Evolutionary conservation across 2,797 vertebrate species (phyloP).

Genomic region (Muscicapa striata): DNA sequence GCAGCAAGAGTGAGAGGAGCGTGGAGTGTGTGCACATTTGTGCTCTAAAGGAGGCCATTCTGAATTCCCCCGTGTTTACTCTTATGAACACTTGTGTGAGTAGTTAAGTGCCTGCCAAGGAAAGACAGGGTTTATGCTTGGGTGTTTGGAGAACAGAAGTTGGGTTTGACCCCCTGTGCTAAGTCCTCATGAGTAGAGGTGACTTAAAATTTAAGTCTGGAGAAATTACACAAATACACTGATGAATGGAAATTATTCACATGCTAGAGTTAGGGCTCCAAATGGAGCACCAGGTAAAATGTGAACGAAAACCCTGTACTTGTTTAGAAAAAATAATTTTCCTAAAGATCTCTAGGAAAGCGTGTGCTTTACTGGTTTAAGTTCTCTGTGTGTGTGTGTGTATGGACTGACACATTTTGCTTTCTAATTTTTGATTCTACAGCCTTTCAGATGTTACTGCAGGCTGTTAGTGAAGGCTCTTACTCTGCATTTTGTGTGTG

Average conservation of each 20-base stretch:
- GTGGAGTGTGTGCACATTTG: accelerated
- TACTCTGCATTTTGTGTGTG: accelerated
- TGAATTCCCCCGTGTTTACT: not conserved
- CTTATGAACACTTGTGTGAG: not conserved
- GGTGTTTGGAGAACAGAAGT: not conserved
- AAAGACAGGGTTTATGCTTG: not conserved
- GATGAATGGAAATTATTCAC: not conserved
- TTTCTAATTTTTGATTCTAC: not conserved
- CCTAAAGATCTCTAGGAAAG: not conserved
- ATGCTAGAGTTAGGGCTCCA: not conserved
- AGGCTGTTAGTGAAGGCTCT: not conserved
- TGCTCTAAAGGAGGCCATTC: not conserved
- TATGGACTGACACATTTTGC: not conserved
- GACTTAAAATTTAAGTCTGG: not conserved
- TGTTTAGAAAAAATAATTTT: not conserved
- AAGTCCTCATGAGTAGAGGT: not conserved
- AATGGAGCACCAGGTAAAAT: not conserved
- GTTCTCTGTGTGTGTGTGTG: accelerated
- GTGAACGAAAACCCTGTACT: not conserved
- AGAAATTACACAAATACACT: not conserved
- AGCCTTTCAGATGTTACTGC: not conserved
- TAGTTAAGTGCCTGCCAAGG: not conserved
- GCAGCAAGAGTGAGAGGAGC: not conserved
- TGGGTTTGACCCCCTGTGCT: not conserved
- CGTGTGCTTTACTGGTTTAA: not conserved